Percentiles rank a stretch among this genome's conserved stretches.
Evolutionary conservation across 2,888 invertebrate genomes (phyloP).

Genomic region (Pandemis corylana): DNA sequence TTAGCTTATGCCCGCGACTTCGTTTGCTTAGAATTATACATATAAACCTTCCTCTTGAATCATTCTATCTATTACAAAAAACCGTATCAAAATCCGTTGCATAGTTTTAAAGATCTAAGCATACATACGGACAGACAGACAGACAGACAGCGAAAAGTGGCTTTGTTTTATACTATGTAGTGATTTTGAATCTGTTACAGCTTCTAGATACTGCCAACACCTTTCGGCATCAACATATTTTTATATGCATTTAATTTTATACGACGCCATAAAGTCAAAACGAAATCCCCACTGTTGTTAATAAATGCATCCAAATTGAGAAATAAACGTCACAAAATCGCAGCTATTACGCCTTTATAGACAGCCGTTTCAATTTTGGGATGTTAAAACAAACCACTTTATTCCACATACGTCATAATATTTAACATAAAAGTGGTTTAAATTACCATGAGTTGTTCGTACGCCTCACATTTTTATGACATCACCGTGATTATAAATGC

Average conservation of each 20-base stretch:
- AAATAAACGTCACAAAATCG: conserved; percentile 26
- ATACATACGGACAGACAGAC: too few relatives aligned
- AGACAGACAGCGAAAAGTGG: too few relatives aligned
- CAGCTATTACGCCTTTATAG: conserved; percentile 25
- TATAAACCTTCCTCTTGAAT: too few relatives aligned
- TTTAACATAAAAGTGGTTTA: conserved; percentile 24
- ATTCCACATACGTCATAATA: conserved; percentile 25
- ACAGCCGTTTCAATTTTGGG: conserved; percentile 27
- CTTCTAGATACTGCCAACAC: too few relatives aligned
- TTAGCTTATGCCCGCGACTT: too few relatives aligned
- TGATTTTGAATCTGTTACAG: not conserved
- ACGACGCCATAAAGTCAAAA: conserved; percentile 17
- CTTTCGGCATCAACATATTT: too few relatives aligned
- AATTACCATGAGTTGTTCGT: conserved; percentile 33
- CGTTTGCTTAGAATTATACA: too few relatives aligned
- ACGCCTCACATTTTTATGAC: conserved; percentile 27
- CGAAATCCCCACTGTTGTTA: not conserved
- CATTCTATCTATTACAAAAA: too few relatives aligned
- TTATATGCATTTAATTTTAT: too few relatives aligned
- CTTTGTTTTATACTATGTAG: too few relatives aligned
- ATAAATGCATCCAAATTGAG: conserved; percentile 16
- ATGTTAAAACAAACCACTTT: conserved; percentile 31
- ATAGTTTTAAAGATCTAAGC: too few relatives aligned
- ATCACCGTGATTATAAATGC: conserved; percentile 36
- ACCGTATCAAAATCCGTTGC: too few relatives aligned